phyloP scores from a whole-genome alignment of 2,888 invertebrate species.

The Seira sanloemensis region DNA sequence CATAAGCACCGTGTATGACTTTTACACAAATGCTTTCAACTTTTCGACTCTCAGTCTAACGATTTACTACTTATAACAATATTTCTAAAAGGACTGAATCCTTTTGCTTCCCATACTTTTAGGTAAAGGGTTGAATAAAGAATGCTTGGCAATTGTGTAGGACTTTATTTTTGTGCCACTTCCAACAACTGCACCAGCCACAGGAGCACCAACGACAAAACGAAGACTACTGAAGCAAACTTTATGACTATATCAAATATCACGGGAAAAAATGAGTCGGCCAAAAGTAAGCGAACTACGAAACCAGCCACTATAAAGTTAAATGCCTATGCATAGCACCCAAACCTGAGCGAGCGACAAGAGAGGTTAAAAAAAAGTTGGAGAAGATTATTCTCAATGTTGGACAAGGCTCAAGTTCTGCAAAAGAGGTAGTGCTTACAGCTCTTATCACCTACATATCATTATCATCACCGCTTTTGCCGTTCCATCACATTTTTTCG shows the following conservation, averaged over 20 bases:
- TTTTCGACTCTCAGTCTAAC: too few relatives aligned
- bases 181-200: not conserved
- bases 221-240: not conserved
- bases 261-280: not conserved
- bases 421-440: not conserved
- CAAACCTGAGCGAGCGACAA: not conserved
- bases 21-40: too few relatives aligned
- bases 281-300: not conserved
- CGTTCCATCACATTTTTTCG: not conserved
- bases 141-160: not conserved
- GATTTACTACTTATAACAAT: too few relatives aligned
- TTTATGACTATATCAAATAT: not conserved
- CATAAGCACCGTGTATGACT: too few relatives aligned
- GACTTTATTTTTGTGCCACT: not conserved
- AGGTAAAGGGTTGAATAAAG: not conserved
- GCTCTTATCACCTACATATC: not conserved
- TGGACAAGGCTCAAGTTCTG: not conserved
- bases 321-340: not conserved
- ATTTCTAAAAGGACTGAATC: too few relatives aligned
- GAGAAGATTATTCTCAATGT: not conserved
- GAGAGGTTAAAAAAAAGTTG: not conserved
- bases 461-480: not conserved
- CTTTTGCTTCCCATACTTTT: conserved; percentile 3
- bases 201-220: not conserved
- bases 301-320: not conserved